Base-by-base conservation (phyloP, 2,888 invertebrate species). In the Lasioglossum zephyrum region DNA sequence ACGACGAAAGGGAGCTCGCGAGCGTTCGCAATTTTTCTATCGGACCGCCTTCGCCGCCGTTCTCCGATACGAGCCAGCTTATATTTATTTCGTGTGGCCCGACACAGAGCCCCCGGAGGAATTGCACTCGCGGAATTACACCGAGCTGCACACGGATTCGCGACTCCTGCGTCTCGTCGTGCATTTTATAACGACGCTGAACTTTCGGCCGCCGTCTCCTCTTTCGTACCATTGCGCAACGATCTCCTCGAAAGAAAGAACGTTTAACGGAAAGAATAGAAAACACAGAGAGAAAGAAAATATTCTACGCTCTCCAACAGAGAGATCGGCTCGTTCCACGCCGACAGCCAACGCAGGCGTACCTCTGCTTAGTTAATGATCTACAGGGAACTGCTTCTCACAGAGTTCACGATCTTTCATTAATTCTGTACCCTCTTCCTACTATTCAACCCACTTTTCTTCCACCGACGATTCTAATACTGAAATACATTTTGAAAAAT, bases 21-120 rank as follows among this genome's bases (percentile, higher is more conserved):
- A 79, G 79, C 47, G 88, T 78, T 81, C 72, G 41, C 72, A 36
- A 88, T 86, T 88, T 89, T 88, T 90, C 86, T 84, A 80, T 86
- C 84, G 70, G 41, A 60, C 79, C 57, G 75, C 63, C 6, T 57
- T 57, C 57, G 57, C 26, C 41, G 70, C 49, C 85, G 57, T 73
- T 82, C 74, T 78, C 78, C 47, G 81, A 41, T 31, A 18, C 47
- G n/a, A 36, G 18, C 66, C 49, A 73, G 73, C 85, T 85, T 85
- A 80, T 77, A 81, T 85, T 84, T 84, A 79, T 79, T 80, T 85
- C 73, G 75, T 60, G 49, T 57, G 26, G 66, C 11, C n/a, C 57
- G 39, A 47, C 70, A 66, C 63, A 36, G 31, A 63, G 72, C 22
- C 39, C 36, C 69, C 63, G 44, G 41, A 41, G 18, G 47, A 78